These are phyloP conservation scores for Strigamia maritima DNA, from an alignment of 2,888 invertebrate genomes.

Conservation along the genomic window DNA sequence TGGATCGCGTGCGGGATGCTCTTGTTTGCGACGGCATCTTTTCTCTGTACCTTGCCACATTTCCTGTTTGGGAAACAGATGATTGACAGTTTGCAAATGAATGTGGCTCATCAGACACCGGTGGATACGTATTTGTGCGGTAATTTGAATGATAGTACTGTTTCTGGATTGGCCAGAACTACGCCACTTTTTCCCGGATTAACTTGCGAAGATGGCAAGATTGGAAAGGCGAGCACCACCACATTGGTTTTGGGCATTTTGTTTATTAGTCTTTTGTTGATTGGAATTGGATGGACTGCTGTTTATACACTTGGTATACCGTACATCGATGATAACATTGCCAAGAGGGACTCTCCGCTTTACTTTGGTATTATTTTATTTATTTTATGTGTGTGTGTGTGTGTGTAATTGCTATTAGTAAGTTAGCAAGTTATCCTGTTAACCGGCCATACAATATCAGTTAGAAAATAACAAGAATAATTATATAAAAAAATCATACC, in stretches of 20 bases:
- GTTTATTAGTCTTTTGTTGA: slow-evolving; percentile 79
- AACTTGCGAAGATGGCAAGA: slow-evolving; percentile 37
- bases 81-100: slow-evolving; percentile 48
- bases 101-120: slow-evolving; percentile 38
- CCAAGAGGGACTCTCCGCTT: slow-evolving; percentile 83
- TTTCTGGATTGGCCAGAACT: not conserved
- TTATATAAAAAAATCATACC: no score
- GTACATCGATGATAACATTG: slow-evolving; percentile 90
- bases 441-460: no score
- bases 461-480: no score
- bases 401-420: no score
- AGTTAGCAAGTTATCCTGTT: no score
- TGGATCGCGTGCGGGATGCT: slow-evolving; percentile 93
- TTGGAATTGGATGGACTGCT: slow-evolving; percentile 88
- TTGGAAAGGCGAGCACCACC: slow-evolving; percentile 43
- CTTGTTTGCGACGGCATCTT: slow-evolving; percentile 77
- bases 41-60: slow-evolving; percentile 83
- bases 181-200: not conserved
- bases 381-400: not conserved
- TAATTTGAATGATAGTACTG: not conserved
- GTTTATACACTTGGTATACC: slow-evolving; percentile 89
- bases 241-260: slow-evolving; percentile 75
- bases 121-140: not conserved
- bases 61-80: slow-evolving; percentile 73
- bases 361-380: slow-evolving; percentile 74